Percentiles rank a stretch among this genome's conserved stretches.
These are phyloP conservation scores for Nephrotoma appendiculata DNA, from an alignment of 2,888 invertebrate genomes.

Conservation along the genomic window DNA sequence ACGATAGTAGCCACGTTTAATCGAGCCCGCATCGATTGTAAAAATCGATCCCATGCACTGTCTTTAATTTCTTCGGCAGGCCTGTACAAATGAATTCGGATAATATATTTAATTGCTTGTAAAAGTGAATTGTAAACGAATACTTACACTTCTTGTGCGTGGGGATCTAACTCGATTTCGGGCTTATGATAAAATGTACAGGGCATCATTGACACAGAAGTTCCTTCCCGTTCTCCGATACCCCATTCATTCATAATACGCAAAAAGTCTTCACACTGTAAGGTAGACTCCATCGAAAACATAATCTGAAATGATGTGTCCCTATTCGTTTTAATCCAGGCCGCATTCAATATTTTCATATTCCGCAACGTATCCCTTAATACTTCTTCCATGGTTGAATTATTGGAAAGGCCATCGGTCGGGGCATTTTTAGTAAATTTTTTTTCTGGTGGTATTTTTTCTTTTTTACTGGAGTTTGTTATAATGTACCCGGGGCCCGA, in stretches of 20 bases:
- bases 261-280: constrained; percentile 42
- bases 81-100: neutral
- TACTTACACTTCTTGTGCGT: neutral
- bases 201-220: constrained; percentile 45
- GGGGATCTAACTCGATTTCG: constrained; percentile 6
- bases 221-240: constrained; percentile 43
- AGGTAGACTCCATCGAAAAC: constrained; percentile 43
- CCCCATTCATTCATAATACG: constrained; percentile 42
- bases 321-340: constrained; percentile 39
- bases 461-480: neutral
- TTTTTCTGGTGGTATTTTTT: neutral
- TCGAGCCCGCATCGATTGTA: constrained; percentile 48
- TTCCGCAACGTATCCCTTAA: constrained; percentile 15
- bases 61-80: constrained; percentile 17
- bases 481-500: neutral
- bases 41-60: constrained; percentile 43
- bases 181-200: constrained; percentile 42
- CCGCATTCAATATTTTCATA: constrained; percentile 38
- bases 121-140: neutral
- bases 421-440: neutral
- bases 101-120: neutral
- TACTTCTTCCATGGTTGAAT: constrained; percentile 1
- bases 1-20: constrained; percentile 59
- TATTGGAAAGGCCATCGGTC: neutral
- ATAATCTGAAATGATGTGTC: constrained; percentile 40